Percentiles rank a stretch among this genome's conserved stretches.
Conservation (phyloP, 2,113 vertebrate species). For the Crotalus viridis region DNA sequence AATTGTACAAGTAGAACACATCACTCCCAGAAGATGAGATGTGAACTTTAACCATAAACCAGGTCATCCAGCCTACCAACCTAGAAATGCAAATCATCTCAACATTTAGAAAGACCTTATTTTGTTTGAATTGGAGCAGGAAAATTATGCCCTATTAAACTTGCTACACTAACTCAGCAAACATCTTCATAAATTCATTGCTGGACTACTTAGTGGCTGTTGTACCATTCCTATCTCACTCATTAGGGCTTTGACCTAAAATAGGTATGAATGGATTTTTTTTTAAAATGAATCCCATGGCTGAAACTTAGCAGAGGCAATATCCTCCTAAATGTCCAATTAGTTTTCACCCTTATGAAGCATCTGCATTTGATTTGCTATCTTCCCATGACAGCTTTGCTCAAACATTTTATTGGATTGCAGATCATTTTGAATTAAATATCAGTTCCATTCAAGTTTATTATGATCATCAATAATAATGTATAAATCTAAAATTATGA, state of each 20-base stretch:
- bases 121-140: not conserved
- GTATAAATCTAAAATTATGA: not conserved
- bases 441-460: not conserved
- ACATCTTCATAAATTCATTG: not conserved
- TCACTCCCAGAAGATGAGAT: not conserved
- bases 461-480: not conserved
- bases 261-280: not conserved
- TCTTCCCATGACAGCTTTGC: not conserved
- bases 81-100: not conserved
- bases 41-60: not conserved
- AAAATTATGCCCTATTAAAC: not conserved
- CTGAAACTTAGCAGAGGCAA: not conserved
- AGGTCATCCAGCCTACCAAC: not conserved
- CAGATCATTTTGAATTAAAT: not conserved
- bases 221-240: not conserved
- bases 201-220: not conserved
- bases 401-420: not conserved
- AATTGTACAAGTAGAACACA: not conserved
- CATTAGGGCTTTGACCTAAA: not conserved
- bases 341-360: not conserved
- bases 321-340: not conserved
- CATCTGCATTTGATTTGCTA: not conserved
- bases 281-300: not conserved
- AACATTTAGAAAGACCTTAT: not conserved
- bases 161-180: not conserved